Evolutionary conservation across 2,113 vertebrate species (phyloP), one percentile per base, ranked within the genome.

Genomic region (Pao palembangensis): DNA sequence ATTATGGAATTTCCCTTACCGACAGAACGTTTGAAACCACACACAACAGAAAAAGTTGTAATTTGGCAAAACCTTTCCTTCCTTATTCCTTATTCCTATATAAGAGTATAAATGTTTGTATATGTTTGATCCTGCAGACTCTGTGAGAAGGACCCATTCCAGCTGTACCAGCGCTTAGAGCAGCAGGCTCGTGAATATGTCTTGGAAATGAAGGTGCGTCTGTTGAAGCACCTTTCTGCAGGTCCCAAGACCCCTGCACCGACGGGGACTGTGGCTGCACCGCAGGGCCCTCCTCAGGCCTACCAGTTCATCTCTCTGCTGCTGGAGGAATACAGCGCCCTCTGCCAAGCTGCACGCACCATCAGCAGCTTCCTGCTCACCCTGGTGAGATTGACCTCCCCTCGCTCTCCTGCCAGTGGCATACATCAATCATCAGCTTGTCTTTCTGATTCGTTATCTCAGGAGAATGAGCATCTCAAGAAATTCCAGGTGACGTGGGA

Each of bases 401-500:
- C 8, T 18, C 12, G 4, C 4, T 16, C 14, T 7, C 34, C 34
- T 38, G 34, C 34, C 34, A 38, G 34, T 12, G 10, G 10, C 34
- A 12, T 38, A 12, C 34, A 11, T 11, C 8, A 10, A 38, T 12
- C 34, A 11, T 38, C 34, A 38, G 34, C 11, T 3, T 12, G 34
- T 12, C 34, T 38, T 10, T 38, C 34, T 12, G 34, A 38, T 12
- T 38, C 11, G 34, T 38, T 12, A 38, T 11, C 34, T 12, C 42
- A 98, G 96, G 96, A 98, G 89, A 95, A 94, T 6, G 96, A 98
- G 75, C 95, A 98, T 85, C 90, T 98, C 75, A 94, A 94, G 87
- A 98, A 95, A 88, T 98, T 98, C 90, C 95, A 94, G 87, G 96
- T 98, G 88, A 98, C 96, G 0, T 98, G 96, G 96, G 95, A 97